Evolutionary conservation across 2,113 vertebrate genomes (phyloP), one percentile per base, ranked within the genome.

Genomic region (Thalassoma bifasciatum): DNA sequence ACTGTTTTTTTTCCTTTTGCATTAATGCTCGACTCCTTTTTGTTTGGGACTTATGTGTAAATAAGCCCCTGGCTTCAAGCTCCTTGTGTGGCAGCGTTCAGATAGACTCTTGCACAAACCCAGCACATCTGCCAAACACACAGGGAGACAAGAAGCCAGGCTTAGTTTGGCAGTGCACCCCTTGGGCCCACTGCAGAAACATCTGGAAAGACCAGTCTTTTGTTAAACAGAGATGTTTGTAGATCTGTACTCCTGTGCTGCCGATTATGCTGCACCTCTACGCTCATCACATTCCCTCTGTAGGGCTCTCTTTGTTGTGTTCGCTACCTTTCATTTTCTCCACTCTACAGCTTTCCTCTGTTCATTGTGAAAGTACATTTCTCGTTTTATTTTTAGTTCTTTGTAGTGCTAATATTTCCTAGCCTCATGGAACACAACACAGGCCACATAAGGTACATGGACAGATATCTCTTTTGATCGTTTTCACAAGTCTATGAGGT

Each of bases 321-420:
- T 16, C 21, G 16, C 42, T 23, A 52, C 65, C 67, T 83, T 84
- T 69, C 51, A 63, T 85, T 76, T 21, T 51, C 58, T 69, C 60
- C 49, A 58, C 66, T 82, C 65, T 72, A 46, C 56, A 47, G 23
- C 37, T 68, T 77, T 26, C 34, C 30, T 62, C 37, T 63, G 38
- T 75, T 81, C 49, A 24, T 64, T 75, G 73, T 24, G 54, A 9
- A 49, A 54, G 14, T 63, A 66, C 22, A n/a, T 47, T 47, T 21
- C 16, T 23, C 30, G 44, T 77, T 64, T 75, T 73, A 61, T 77
- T 74, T 75, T 61, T 54, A 22, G 0, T 47, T 60, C 85, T 88
- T 90, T 90, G 58, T 86, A 75, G 72, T 89, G 81, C 72, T 87
- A 89, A 89, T 89, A 66, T 86, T 59, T 68, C 59, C 38, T 51